phyloP scores from a whole-genome alignment of 2,888 invertebrate genomes.

The Isoperla grammatica region DNA sequence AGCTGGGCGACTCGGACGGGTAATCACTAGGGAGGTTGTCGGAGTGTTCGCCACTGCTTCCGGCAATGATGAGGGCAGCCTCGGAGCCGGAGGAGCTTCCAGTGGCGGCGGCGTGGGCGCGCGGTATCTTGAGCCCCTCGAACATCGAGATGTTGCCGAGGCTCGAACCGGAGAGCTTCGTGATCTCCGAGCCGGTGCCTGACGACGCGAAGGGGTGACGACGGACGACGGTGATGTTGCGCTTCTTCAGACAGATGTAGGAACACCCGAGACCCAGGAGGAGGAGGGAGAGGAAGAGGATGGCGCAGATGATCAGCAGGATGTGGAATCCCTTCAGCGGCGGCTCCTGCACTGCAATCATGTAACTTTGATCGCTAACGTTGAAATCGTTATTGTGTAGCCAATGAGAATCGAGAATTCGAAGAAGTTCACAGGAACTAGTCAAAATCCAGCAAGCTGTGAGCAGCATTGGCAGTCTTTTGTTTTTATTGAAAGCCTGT shows the following conservation, averaged over 20 bases:
- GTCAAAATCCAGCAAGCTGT: too few species aligned
- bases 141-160: slow-evolving; percentile 62
- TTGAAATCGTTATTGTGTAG: too few species aligned
- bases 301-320: slow-evolving; percentile 84
- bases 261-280: slow-evolving; percentile 85
- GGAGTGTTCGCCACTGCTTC: slow-evolving; percentile 66
- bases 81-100: slow-evolving; percentile 57
- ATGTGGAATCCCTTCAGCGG: slow-evolving; percentile 83
- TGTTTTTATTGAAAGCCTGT: too few species aligned
- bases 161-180: slow-evolving; percentile 69
- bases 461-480: too few species aligned
- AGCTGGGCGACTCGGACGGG: slow-evolving; percentile 71
- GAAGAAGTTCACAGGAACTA: too few species aligned
- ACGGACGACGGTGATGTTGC: slow-evolving; percentile 73
- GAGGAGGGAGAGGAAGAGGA: slow-evolving; percentile 80
- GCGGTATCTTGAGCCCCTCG: slow-evolving; percentile 82
- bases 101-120: slow-evolving; percentile 70
- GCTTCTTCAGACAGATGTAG: slow-evolving; percentile 78
- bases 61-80: slow-evolving; percentile 53
- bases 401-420: too few species aligned
- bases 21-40: slow-evolving; percentile 87
- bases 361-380: too few species aligned
- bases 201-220: slow-evolving; percentile 63
- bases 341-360: too few species aligned
- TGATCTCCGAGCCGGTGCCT: slow-evolving; percentile 68